These are phyloP conservation scores for Archilochus colubris DNA, from an alignment of 2,113 vertebrate species.

Conservation along the genomic window DNA sequence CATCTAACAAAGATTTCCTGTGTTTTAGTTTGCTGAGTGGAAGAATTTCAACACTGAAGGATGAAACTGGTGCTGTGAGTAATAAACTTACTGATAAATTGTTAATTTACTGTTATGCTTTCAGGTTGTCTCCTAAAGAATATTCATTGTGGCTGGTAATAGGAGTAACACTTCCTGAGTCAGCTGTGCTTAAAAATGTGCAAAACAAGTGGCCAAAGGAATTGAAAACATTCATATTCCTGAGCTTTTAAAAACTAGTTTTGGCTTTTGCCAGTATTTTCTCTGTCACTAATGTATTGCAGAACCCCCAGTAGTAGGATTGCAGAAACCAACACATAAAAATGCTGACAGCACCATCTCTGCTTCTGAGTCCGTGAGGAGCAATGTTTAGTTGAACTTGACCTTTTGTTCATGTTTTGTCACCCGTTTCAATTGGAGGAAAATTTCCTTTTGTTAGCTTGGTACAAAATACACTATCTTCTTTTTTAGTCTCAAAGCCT, in stretches of 20 bases:
- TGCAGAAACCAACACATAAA: not conserved
- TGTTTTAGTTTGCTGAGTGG: constrained; percentile 94
- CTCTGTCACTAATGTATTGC: not conserved
- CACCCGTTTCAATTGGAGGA: not conserved
- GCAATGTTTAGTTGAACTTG: not conserved
- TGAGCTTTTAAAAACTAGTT: not conserved
- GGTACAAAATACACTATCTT: not conserved
- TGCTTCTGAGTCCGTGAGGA: not conserved
- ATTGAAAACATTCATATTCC: not conserved
- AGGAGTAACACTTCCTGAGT: not conserved
- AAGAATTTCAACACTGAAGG: constrained; percentile 97
- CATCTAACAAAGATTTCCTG: constrained; percentile 38
- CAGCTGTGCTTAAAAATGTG: not conserved
- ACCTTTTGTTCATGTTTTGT: not conserved
- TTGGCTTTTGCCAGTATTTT: not conserved
- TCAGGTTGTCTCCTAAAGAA: not conserved
- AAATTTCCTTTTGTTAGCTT: not conserved
- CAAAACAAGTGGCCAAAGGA: not conserved
- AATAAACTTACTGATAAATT: not conserved
- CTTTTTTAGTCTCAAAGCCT: not conserved
- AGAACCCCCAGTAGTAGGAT: not conserved
- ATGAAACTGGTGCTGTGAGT: constrained; percentile 99
- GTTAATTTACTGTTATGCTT: not conserved
- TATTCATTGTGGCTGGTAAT: not conserved
- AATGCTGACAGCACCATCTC: not conserved